Evolutionary conservation across 2,113 vertebrate genomes (phyloP).

Genomic region (Ptychochromis oligacanthus): DNA sequence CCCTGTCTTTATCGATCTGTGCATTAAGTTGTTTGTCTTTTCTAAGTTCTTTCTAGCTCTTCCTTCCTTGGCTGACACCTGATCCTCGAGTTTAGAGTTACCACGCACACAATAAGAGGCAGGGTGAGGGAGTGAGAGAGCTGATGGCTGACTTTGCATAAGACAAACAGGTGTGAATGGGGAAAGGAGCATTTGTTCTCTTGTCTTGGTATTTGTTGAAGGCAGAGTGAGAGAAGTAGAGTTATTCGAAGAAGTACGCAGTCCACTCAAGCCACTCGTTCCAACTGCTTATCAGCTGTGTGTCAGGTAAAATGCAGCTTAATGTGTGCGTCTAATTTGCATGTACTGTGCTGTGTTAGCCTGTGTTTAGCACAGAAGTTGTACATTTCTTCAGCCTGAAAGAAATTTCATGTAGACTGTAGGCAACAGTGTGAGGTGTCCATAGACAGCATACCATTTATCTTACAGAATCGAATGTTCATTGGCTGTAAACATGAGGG

Average conservation of each 20-base stretch:
- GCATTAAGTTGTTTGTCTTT: conserved; percentile 7
- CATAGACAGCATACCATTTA: not conserved
- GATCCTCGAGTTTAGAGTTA: conserved; percentile 66
- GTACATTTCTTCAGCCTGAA: not conserved
- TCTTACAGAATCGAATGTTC: not conserved
- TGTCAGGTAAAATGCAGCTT: conserved; percentile 49
- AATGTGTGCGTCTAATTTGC: not conserved
- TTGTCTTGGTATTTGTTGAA: conserved; percentile 12
- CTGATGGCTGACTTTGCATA: conserved; percentile 20
- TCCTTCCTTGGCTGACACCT: conserved; percentile 37
- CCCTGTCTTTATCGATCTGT: not conserved
- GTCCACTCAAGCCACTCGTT: not conserved
- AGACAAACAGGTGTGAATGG: conserved; percentile 48
- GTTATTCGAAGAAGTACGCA: not conserved
- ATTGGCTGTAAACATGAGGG: not conserved
- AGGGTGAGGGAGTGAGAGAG: conserved; percentile 5
- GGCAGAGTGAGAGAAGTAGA: not conserved
- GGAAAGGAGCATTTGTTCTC: conserved; percentile 25
- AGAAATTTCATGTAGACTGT: not conserved
- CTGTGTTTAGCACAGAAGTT: not conserved
- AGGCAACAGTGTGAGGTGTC: not conserved
- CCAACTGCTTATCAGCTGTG: not conserved
- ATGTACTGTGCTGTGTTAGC: not conserved
- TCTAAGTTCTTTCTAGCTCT: not conserved
- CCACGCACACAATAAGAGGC: conserved; percentile 29